Percentiles rank a stretch among this genome's conserved stretches.
These are phyloP conservation scores for Disparrhopalites patrizii DNA, from an alignment of 2,888 invertebrate species.

Conservation along the genomic window DNA sequence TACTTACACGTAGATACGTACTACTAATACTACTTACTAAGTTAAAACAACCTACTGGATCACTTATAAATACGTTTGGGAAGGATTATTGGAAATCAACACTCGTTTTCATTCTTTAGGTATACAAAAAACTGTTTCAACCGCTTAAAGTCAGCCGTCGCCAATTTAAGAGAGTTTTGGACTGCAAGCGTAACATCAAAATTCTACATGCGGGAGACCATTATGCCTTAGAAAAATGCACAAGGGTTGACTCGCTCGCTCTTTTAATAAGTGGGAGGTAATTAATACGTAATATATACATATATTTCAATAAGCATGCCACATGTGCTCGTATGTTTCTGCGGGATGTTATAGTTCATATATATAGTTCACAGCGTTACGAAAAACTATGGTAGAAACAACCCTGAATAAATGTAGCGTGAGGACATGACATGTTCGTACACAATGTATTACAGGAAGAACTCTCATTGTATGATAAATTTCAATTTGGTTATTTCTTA, in stretches of 20 bases:
- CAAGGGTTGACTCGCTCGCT: constrained; percentile 80
- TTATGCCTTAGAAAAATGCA: constrained; percentile 82
- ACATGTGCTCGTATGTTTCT: no score
- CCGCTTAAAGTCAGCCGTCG: constrained; percentile 64
- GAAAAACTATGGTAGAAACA: no score
- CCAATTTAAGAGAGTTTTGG: constrained; percentile 75
- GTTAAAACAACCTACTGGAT: no score
- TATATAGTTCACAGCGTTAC: no score
- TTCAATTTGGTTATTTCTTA: neutral
- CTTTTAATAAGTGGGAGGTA: constrained; percentile 84
- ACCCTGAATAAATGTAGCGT: no score
- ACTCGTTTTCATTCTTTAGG: constrained; percentile 14
- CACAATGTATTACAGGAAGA: neutral
- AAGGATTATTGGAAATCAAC: neutral
- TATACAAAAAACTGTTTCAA: constrained; percentile 24
- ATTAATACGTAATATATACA: no score
- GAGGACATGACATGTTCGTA: no score
- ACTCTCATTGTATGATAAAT: constrained; percentile 1
- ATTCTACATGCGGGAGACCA: constrained; percentile 78
- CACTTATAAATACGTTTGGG: neutral
- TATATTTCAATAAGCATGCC: no score
- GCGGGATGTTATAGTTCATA: no score
- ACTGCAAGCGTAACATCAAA: constrained; percentile 74
- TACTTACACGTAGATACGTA: neutral
- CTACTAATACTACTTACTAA: neutral